Evolutionary conservation across 2,888 invertebrate genomes (phyloP), one percentile per base, ranked within the genome.

Genomic region (Opisthograptis luteolata): DNA sequence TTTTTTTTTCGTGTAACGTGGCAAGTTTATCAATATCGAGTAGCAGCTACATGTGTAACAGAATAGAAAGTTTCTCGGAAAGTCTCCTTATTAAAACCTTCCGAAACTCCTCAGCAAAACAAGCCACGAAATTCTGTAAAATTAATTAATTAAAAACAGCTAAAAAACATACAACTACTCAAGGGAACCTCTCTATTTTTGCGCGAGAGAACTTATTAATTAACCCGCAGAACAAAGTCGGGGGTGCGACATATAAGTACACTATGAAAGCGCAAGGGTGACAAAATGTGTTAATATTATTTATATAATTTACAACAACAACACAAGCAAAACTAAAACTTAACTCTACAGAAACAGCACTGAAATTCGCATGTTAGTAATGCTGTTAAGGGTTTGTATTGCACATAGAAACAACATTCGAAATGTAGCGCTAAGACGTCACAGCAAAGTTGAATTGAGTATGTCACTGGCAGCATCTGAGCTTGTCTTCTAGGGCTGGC

Each of bases 121-220:
- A 32, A 10, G 19, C 2, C 10, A n/a, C 10, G 3, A 24, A 24
- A 8, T 9, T n/a, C 1, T n/a, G 3, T 8, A 8, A 15, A n/a
- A 3, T n/a, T 5, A 27, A 14, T 20, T 10, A 34, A 7, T 12
- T 13, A 19, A 28, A 28, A 0, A 12, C 8, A 34, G 22, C 10
- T 20, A 7, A 6, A 14, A 13, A 32, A 59, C 47, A 61, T 54
- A 55, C 53, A 58, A 48, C 44, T 62, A 12, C 3, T 27, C 60
- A 60, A 65, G 56, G 17, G 31, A 49, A 54, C 60, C 56, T 49
- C 20, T 32, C 0, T 20, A 8, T 75, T 78, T 76, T 73, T 72
- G 58, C 63, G 49, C 58, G 40, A 60, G 58, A 60, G 58, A 78
- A 84, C 72, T 83, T 82, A 83, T 82, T 87, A 87, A 87, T 87